Percentiles rank a stretch among this genome's conserved stretches.
These are phyloP conservation scores for Myiozetetes cayanensis DNA, from an alignment of 2,113 vertebrate genomes.

Conservation along the genomic window DNA sequence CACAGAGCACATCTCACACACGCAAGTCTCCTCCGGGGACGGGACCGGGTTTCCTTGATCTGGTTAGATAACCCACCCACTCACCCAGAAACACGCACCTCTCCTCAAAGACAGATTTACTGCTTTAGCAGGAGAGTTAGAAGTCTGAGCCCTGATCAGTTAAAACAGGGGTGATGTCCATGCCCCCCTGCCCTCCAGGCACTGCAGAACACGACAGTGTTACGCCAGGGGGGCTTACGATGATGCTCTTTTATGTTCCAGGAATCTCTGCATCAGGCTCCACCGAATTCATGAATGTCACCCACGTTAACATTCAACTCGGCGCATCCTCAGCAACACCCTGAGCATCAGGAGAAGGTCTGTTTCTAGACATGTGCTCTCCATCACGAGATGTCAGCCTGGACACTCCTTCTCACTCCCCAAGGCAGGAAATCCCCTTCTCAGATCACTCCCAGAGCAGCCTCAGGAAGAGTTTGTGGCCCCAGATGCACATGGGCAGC, in stretches of 20 bases:
- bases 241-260: not conserved
- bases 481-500: not conserved
- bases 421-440: not conserved
- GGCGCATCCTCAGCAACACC: not conserved
- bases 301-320: not conserved
- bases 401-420: not conserved
- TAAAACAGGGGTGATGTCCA: not conserved
- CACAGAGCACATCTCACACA: not conserved
- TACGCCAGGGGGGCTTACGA: not conserved
- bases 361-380: not conserved
- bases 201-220: fast-evolving
- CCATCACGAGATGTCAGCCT: not conserved
- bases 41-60: not conserved
- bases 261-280: not conserved
- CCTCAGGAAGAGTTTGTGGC: not conserved
- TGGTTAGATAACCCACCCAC: conserved; percentile 51
- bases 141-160: not conserved
- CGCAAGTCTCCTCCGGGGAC: not conserved
- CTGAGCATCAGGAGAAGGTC: not conserved
- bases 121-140: not conserved
- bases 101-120: not conserved
- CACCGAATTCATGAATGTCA: conserved; percentile 6
- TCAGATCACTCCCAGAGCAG: not conserved
- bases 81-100: not conserved
- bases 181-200: fast-evolving